Conservation (phyloP, 2,888 invertebrate species). For the Alviniconcha strummeri region DNA sequence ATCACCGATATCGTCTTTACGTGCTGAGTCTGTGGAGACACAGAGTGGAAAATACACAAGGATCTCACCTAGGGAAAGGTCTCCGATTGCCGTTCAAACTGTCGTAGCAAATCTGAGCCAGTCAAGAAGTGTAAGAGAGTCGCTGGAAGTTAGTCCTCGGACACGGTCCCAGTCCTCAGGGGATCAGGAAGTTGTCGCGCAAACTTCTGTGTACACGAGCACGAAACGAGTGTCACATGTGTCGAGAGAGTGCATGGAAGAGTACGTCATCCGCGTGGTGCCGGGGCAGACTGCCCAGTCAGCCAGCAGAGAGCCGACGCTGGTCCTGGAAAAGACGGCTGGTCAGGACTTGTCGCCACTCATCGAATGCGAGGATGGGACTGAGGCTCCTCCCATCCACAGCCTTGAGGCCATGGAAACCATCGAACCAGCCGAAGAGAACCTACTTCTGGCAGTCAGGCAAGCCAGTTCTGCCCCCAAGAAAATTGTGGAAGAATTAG, state of each 20-base stretch:
- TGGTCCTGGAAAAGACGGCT: background rate
- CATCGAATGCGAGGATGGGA: slow-evolving; percentile 42
- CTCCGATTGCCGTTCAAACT: background rate
- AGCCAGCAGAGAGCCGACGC: background rate
- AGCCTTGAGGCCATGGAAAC: slow-evolving; percentile 32
- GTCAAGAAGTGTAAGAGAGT: background rate
- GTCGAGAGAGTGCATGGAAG: background rate
- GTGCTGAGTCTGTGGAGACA: background rate
- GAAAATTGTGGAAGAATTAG: background rate
- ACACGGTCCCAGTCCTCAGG: background rate
- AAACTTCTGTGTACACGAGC: background rate
- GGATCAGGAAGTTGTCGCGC: background rate
- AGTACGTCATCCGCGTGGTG: background rate
- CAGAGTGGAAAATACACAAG: background rate
- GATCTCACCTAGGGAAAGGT: background rate
- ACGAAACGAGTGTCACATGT: background rate
- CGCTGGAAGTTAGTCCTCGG: background rate
- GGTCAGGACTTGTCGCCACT: background rate
- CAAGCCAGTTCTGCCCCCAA: background rate
- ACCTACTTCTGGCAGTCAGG: background rate
- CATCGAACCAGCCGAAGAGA: slow-evolving; percentile 7
- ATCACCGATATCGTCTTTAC: background rate
- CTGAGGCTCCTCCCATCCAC: slow-evolving; percentile 30
- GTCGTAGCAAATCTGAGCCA: too few relatives aligned
- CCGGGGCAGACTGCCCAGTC: background rate